Base-by-base conservation (phyloP, 1,140 invertebrate species). In the Bombus balteatus region DNA sequence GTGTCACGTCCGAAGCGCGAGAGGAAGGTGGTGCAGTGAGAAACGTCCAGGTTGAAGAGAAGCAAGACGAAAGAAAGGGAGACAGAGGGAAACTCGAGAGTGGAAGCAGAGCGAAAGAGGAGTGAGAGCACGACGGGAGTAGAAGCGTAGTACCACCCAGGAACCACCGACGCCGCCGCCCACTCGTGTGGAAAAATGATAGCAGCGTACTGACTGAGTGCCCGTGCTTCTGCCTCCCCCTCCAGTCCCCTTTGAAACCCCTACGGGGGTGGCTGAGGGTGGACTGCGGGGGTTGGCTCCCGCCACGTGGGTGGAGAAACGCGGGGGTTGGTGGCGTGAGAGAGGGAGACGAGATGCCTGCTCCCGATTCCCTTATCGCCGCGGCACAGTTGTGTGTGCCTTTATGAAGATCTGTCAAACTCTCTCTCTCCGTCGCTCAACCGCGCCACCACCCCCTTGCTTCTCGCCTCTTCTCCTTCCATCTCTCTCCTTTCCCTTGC, bases 401-500 rank as follows among this genome's bases (percentile, higher is more conserved):
- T 93, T 93, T 92, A 93, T 93, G 92, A 93, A 93, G 92, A 93
- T 93, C 92, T 93, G 92, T 93, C 92, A 93, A 93, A 93, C 89
- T 90, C 85, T 82, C 85, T 89, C 81, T 85, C 84, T 77, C 59
- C n/a, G 74, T 86, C 85, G 59, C 65, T 70, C 77, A 62, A n/a
- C 70, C 88, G 82, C 88, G 83, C 78, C 81, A 73, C 85, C 88
- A 65, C 53, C 68, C 72, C 75, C 43, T 53, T 8, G 62, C 59
- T 57, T 59, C 79, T 88, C 87, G 32, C 22, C 66, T 71, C 37
- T 37, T 28, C 68, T 28, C 25, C 37, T 18, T 71, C 68, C 10
- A 4, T 70, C 89, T 90, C 84, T 73, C 83, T 89, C 78, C 18
- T 80, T 79, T 76, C 57, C 28, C 68, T 75, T 80, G 68, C 86